Evolutionary conservation across 2,797 vertebrate species (phyloP).

Genomic region (Falco biarmicus): DNA sequence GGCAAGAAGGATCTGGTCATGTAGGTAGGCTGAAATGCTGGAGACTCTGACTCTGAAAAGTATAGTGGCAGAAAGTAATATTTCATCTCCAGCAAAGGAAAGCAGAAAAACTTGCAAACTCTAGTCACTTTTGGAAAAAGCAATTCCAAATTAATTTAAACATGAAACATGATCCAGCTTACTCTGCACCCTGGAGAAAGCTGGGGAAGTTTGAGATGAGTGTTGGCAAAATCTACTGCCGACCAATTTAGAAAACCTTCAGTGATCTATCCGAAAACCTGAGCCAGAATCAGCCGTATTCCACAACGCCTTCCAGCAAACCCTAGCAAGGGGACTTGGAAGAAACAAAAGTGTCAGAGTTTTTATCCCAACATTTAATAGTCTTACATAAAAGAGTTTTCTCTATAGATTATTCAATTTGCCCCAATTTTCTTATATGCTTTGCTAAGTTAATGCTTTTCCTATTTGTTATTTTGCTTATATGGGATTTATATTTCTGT

Average conservation of each 20-base stretch:
- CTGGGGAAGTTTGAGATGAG: constrained; percentile 32
- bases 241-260: constrained; percentile 51
- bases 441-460: neutral
- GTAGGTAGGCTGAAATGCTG: constrained; percentile 4
- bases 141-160: constrained; percentile 58
- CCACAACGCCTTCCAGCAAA: neutral
- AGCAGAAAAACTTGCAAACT: constrained; percentile 30
- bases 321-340: neutral
- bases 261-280: neutral
- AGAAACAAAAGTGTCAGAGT: neutral
- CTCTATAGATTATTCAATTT: neutral
- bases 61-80: neutral
- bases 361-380: neutral
- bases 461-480: neutral
- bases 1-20: neutral
- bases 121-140: constrained; percentile 26
- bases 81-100: constrained; percentile 6
- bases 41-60: neutral
- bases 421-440: neutral
- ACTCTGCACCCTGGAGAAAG: constrained; percentile 38
- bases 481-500: neutral
- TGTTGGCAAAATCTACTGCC: constrained; percentile 22
- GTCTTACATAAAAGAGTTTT: neutral
- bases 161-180: constrained; percentile 38
- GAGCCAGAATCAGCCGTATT: constrained; percentile 6